Evolutionary conservation across 2,888 invertebrate species (phyloP).

Genomic region (Choreutis nemorana): DNA sequence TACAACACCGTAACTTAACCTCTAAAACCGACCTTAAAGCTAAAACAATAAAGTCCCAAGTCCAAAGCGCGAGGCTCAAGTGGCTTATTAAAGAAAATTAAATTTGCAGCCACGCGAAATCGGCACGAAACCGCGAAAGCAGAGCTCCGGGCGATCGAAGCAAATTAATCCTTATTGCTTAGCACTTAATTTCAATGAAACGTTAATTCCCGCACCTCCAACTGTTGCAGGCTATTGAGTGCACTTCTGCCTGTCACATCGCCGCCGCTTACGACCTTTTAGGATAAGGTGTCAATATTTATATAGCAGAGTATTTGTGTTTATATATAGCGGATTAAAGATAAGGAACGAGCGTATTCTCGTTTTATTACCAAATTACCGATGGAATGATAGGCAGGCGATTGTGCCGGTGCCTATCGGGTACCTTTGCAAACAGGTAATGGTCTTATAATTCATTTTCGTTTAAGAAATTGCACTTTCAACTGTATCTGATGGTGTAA

Average conservation of each 20-base stretch:
- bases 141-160: slow-evolving; percentile 19
- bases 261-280: slow-evolving; percentile 22
- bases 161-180: slow-evolving; percentile 33
- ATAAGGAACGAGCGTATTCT: slow-evolving; percentile 61
- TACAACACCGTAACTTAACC: slow-evolving; percentile 27
- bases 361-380: slow-evolving; percentile 69
- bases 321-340: slow-evolving; percentile 59
- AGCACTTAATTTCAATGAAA: slow-evolving; percentile 19
- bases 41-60: background rate
- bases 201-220: slow-evolving; percentile 12
- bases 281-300: slow-evolving; percentile 30
- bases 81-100: slow-evolving; percentile 64
- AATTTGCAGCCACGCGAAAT: slow-evolving; percentile 59
- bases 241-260: background rate
- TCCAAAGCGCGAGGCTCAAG: slow-evolving; percentile 10
- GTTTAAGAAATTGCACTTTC: slow-evolving; percentile 26
- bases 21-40: slow-evolving; percentile 8
- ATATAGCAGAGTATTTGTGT: slow-evolving; percentile 44
- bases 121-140: slow-evolving; percentile 43
- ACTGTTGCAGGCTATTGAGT: background rate
- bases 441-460: slow-evolving; percentile 44
- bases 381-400: slow-evolving; percentile 50
- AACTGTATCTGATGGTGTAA: no score
- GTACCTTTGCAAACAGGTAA: slow-evolving; percentile 55
- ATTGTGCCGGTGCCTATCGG: slow-evolving; percentile 44